These are phyloP conservation scores for Psophia crepitans DNA, from an alignment of 2,113 vertebrate species.

Conservation along the genomic window DNA sequence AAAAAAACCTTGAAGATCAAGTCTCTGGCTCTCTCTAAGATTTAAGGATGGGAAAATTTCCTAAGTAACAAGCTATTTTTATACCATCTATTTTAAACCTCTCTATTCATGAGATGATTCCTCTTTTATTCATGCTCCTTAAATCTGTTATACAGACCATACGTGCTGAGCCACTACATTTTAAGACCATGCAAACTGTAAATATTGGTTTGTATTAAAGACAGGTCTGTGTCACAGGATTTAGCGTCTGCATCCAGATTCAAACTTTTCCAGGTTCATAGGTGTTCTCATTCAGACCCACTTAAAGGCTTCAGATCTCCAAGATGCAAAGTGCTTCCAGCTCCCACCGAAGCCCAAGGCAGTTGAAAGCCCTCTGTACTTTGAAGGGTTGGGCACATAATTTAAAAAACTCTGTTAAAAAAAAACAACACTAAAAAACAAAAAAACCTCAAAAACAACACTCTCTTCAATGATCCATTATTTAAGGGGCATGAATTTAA, in stretches of 20 bases:
- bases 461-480: conserved; percentile 59
- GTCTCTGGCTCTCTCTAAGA: neutral
- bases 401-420: conserved; percentile 32
- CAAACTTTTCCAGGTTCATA: neutral
- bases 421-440: neutral
- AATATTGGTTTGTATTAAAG: conserved; percentile 15
- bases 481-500: conserved; percentile 63
- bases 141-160: neutral
- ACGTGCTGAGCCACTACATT: conserved; percentile 2
- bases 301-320: neutral
- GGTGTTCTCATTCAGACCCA: neutral
- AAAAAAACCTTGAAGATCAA: conserved; percentile 7
- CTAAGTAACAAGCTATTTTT: conserved; percentile 64
- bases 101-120: conserved; percentile 25
- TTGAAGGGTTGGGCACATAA: conserved; percentile 35
- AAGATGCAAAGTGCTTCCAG: neutral
- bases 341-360: neutral
- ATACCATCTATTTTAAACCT: conserved; percentile 56
- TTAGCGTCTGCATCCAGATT: neutral
- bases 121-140: conserved; percentile 47
- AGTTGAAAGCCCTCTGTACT: neutral
- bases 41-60: conserved; percentile 46
- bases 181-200: conserved; percentile 1
- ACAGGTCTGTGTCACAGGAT: neutral
- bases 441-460: neutral